Evolutionary conservation across 2,797 vertebrate species (phyloP).

Genomic region (Acridotheres tristis): DNA sequence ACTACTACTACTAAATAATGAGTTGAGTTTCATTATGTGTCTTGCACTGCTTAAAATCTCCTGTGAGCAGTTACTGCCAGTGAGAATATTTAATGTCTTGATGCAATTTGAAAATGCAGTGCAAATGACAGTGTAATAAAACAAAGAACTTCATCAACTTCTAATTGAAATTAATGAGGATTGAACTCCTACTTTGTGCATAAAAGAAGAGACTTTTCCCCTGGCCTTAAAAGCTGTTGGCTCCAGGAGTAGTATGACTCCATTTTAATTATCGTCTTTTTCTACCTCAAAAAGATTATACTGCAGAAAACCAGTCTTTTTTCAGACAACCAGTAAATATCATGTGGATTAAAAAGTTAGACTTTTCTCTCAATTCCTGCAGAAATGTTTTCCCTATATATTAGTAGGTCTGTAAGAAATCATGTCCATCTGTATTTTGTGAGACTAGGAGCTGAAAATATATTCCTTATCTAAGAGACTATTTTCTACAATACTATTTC

Average conservation of each 20-base stretch:
- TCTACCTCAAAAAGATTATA: background rate
- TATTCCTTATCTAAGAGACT: background rate
- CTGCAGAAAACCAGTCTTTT: background rate
- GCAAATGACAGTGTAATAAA: constrained; percentile 58
- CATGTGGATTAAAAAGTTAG: background rate
- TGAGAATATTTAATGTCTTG: constrained; percentile 65
- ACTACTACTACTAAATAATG: no score
- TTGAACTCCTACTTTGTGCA: constrained; percentile 24
- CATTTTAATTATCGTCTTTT: constrained; percentile 28
- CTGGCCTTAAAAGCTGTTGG: background rate
- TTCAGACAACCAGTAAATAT: background rate
- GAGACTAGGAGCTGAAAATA: background rate
- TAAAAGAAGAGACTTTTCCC: constrained; percentile 27
- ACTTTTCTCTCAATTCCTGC: background rate
- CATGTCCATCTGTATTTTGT: background rate
- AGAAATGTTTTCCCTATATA: background rate
- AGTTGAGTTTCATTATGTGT: background rate
- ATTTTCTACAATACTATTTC: background rate
- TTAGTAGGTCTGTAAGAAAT: background rate
- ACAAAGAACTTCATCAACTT: constrained; percentile 73
- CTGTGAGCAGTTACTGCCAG: constrained; percentile 35
- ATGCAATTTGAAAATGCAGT: constrained; percentile 63
- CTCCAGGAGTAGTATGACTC: background rate
- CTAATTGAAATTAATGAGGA: constrained; percentile 67
- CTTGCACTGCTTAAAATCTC: constrained; percentile 45